phyloP scores from a whole-genome alignment of 2,113 vertebrate species.

The Casuarius casuarius region DNA sequence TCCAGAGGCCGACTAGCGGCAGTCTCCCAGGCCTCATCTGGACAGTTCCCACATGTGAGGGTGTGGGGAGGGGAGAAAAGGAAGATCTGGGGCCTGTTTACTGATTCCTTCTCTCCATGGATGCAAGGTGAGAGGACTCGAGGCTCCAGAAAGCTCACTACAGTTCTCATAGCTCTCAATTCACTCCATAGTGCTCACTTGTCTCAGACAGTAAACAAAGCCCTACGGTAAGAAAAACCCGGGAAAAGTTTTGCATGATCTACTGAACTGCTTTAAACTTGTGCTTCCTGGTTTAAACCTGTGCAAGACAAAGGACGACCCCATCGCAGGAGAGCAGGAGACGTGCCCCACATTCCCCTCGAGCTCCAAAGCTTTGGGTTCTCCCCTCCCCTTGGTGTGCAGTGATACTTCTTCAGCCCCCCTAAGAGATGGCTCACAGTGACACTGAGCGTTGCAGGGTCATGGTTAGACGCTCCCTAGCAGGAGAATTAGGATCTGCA shows the following conservation, averaged over 20 bases:
- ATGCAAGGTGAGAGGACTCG: background rate
- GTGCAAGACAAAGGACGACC: background rate
- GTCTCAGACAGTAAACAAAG: background rate
- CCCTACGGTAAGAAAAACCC: accelerated
- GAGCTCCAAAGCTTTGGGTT: background rate
- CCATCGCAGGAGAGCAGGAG: background rate
- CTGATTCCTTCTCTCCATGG: background rate
- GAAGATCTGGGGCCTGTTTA: background rate
- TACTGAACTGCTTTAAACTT: background rate
- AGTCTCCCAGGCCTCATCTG: background rate
- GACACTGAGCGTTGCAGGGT: background rate
- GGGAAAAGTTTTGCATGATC: background rate
- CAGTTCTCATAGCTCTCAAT: background rate
- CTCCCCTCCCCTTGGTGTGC: background rate
- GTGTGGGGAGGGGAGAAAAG: background rate
- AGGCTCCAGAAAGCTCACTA: background rate
- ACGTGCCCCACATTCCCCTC: background rate
- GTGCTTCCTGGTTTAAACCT: background rate
- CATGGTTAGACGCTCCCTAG: background rate
- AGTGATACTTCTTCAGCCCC: background rate
- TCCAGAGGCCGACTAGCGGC: background rate
- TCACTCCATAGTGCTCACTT: background rate
- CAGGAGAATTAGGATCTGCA: background rate
- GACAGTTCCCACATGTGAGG: background rate
- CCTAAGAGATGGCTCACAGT: accelerated